phyloP scores from a whole-genome alignment of 1,140 invertebrate species.

The Paramacrobiotus metropolitanus region DNA sequence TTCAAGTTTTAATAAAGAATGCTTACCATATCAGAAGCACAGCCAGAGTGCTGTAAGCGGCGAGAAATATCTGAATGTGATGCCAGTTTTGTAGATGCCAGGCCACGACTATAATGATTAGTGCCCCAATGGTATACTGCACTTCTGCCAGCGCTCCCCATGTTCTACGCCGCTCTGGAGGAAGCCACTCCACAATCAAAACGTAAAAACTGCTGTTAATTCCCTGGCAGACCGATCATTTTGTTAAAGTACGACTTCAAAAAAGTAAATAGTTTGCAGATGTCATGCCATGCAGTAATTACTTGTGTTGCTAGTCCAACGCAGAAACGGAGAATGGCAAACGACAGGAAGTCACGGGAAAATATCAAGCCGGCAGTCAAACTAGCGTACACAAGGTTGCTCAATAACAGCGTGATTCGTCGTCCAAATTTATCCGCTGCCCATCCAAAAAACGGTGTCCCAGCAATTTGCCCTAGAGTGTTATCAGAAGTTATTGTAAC shows the following conservation, averaged over 20 bases:
- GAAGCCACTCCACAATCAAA: not conserved
- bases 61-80: slow-evolving; percentile 9
- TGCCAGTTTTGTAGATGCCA: slow-evolving; percentile 8
- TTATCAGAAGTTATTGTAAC: not conserved
- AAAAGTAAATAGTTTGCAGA: no score
- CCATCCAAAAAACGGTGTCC: not conserved
- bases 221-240: no score
- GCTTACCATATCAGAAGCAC: slow-evolving; percentile 8
- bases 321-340: not conserved
- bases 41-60: not conserved
- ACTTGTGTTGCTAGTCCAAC: not conserved
- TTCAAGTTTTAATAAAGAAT: no score
- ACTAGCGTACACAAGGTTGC: not conserved
- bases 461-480: not conserved
- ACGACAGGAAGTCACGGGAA: not conserved
- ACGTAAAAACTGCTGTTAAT: not conserved
- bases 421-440: slow-evolving; percentile 1
- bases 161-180: not conserved
- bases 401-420: not conserved
- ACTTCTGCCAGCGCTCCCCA: not conserved
- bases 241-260: no score
- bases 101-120: slow-evolving; percentile 4
- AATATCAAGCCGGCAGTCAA: not conserved
- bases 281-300: not conserved
- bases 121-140: not conserved